phyloP scores from a whole-genome alignment of 2,113 vertebrate species.

The Syngnathoides biaculeatus region DNA sequence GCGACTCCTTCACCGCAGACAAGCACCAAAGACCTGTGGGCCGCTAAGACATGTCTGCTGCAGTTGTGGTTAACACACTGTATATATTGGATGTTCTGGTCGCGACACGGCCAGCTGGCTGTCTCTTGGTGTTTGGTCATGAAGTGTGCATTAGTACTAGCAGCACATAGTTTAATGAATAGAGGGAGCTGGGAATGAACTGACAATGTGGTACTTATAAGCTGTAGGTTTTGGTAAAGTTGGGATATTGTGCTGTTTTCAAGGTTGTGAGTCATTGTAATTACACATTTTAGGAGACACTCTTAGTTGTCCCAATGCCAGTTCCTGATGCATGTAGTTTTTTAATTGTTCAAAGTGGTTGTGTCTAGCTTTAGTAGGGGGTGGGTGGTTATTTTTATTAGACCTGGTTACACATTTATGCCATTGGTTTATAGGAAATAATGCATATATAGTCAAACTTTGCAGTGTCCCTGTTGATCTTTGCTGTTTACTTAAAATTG shows the following conservation, averaged over 20 bases:
- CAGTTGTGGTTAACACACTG: conserved; percentile 36
- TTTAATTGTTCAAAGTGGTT: conserved; percentile 37
- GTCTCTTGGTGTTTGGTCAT: conserved; percentile 20
- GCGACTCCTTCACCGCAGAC: conserved; percentile 31
- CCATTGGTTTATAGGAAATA: background rate
- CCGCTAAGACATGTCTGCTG: conserved; percentile 46
- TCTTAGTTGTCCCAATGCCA: conserved; percentile 34
- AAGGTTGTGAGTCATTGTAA: conserved; percentile 46
- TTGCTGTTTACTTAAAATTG: background rate
- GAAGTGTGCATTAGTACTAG: conserved; percentile 18
- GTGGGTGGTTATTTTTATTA: conserved; percentile 12
- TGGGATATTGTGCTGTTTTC: conserved; percentile 46
- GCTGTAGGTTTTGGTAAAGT: conserved; percentile 24
- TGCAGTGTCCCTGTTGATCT: background rate
- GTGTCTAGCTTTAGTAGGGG: conserved; percentile 22
- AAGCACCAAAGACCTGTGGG: conserved; percentile 45
- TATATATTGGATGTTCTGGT: conserved; percentile 30
- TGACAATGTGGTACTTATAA: background rate
- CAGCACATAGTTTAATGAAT: conserved; percentile 2
- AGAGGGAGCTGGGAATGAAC: conserved; percentile 19
- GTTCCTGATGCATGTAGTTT: conserved; percentile 30
- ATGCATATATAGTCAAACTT: background rate
- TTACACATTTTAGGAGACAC: conserved; percentile 35
- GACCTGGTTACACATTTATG: background rate
- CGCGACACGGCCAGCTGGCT: conserved; percentile 27